Evolutionary conservation across 1,140 invertebrate species (phyloP), one percentile per base, ranked within the genome.

Genomic region (Zaprionus camerounensis): DNA sequence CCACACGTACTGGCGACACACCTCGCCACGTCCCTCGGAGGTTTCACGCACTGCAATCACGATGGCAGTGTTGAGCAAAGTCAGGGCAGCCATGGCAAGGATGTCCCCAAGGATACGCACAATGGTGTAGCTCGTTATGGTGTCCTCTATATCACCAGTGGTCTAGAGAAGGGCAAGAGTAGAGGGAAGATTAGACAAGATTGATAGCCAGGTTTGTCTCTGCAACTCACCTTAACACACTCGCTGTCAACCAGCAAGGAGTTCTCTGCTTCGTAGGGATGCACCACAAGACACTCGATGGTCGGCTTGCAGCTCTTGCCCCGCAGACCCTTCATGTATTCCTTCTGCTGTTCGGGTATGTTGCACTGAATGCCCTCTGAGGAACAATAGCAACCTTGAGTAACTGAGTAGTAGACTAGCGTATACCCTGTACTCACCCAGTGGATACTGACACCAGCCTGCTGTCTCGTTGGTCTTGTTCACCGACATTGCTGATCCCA

Each of bases 31-130:
- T 7, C 96, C 96, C 26, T 96, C 94, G 0, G 96, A 96, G 1
- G 96, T 97, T 88, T 97, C 96, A 17, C 96, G 94, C 0, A 96
- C 96, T 2, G 96, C 96, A 53, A 96, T 96, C 2, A 97, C 95
- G n/a, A 96, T 94, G 1, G 96, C 96, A 0, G 96, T 95, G 55
- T 96, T 96, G 1, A 97, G 86, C 2, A 97, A 82, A 0, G 96
- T 95, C 0, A 97, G 92, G 0, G 95, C 95, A 0, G 96, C 95
- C 17, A 95, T 95, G 31, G 96, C 94, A 80, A 97, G 96, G n/a
- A 97, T 95, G 81, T 97, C 96, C 3, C 95, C 96, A 46, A 97
- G 78, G 11, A 95, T 94, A 51, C 96, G 95, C 6, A 96, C 93
- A 7, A 95, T 88, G 17, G 97, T 93, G 79, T 97, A 97, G 20